Evolutionary conservation across 2,888 invertebrate species (phyloP), one percentile per base, ranked within the genome.

Genomic region (Stegana nigrithorax): DNA sequence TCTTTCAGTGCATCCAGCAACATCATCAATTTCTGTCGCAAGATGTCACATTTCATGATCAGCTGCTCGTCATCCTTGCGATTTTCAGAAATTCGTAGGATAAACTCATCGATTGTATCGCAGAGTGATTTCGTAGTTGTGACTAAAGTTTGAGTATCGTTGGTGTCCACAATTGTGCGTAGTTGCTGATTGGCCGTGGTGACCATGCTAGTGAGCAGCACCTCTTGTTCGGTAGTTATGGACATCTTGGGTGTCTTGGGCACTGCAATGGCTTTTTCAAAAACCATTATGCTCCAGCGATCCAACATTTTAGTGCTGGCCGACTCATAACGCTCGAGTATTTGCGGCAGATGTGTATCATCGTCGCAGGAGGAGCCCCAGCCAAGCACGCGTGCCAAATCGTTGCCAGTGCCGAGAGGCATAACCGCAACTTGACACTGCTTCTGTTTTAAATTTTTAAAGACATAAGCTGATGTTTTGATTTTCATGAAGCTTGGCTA

Each of bases 301-400:
- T 98, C 98, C 56, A 98, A 88, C 94, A 98, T 97, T 87, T 97
- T 97, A 59, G 96, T 96, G 81, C 96, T 94, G n/a, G 98, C 97
- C 73, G 94, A 92, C 86, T 98, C 98, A 84, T 97, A 96, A 71
- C 95, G 92, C 83, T 98, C 97, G 42, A 98, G 87, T 53, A 97
- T 90, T 75, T 93, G 93, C 8, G 96, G 95, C 53, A 98, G 88
- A 83, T 97, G 95, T 7, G 97, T 92, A 73, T 97, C 97, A 81
- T 97, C 97, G 80, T 97, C 97, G 82, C 97, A 97, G 10, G 95
- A 94, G 7, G 96, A 92, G 10, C 98, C 98, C 98, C 98, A 98
- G 39, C 98, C 98, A 17, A 96, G 87, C 4, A 98, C 97, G 7
- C 98, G 89, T 0, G 98, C 97, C 75, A 98, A 88, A 85, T 98